These are phyloP conservation scores for Campoplex nolae DNA, from an alignment of 2,888 invertebrate species.

Conservation along the genomic window DNA sequence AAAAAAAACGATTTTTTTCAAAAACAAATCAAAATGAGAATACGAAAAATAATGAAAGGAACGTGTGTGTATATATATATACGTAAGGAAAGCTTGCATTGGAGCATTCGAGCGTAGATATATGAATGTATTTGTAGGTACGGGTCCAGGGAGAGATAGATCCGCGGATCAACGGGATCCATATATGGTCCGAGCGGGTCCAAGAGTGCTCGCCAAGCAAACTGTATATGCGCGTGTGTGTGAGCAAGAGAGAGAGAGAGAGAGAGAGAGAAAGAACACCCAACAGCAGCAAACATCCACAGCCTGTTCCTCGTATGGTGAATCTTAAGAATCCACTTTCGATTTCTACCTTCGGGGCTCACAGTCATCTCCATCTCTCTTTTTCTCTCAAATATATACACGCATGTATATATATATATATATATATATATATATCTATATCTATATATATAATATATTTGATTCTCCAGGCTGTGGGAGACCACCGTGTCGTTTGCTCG, in stretches of 20 bases:
- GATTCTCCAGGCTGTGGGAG: conserved; percentile 47
- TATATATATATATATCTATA: conserved; percentile 13
- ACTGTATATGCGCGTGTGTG: background rate
- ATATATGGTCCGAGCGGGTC: conserved; percentile 77
- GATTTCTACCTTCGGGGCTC: conserved; percentile 76
- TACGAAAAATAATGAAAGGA: background rate
- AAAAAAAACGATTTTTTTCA: background rate
- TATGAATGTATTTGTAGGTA: conserved; percentile 54
- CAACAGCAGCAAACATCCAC: conserved; percentile 63
- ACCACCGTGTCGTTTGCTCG: conserved; percentile 68
- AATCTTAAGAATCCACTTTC: conserved; percentile 81
- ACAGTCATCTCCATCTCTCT: conserved; percentile 51
- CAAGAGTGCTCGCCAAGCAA: conserved; percentile 52
- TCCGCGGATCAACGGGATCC: conserved; percentile 76
- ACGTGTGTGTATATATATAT: background rate
- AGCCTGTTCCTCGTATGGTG: conserved; percentile 76
- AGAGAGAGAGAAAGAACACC: conserved; percentile 35
- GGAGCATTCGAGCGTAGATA: conserved; percentile 6
- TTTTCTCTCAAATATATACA: conserved; percentile 25
- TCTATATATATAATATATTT: conserved; percentile 39
- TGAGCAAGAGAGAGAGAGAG: conserved; percentile 12
- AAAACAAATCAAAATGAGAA: background rate
- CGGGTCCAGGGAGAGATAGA: conserved; percentile 71
- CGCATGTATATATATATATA: background rate
- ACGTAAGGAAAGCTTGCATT: conserved; percentile 10